Evolutionary conservation across 2,888 invertebrate genomes (phyloP), one percentile per base, ranked within the genome.

Genomic region (Morpho helenor): DNA sequence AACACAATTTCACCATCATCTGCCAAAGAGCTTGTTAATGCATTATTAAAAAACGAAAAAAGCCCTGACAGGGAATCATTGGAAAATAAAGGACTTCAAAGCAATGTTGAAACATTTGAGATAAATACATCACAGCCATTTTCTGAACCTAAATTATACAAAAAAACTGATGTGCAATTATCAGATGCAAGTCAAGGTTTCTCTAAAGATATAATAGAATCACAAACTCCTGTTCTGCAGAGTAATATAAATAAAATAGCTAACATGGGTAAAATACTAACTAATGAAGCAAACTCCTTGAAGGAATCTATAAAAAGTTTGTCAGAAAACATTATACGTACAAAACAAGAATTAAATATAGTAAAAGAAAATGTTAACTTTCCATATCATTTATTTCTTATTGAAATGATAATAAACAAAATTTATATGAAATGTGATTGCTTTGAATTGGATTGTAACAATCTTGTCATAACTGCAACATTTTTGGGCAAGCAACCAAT

Each of bases 381-480:
- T 64, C 89, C 89, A 2, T 88, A 89, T 67, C 89, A 89, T 59
- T 72, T 90, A 31, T 90, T 90, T 66, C 72, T 90, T 23, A 77
- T 89, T 42, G 89, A 90, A 78, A 71, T 90, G 44, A 81, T 90
- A 45, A 74, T 90, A 44, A 90, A 89, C 68, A 89, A 84, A 75
- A 89, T 90, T 59, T 80, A 86, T 61, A 89, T 89, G 89, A 90
- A 89, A 62, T 90, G 89, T 66, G 89, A 90, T 66, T 89, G 89
- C 69, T 89, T 89, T 62, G 84, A 88, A 61, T 70, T 88, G 46
- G 84, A 86, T 68, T 80, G 73, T 58, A 86, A 86, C 60, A 88
- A 88, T 69, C 75, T 90, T 54, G 81, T 88, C 3, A 87, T 90
- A 62, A 73, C 82, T 9, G 87, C 87, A 39, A 69, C 73, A 40